Percentiles rank a stretch among this genome's conserved stretches.
phyloP scores from a whole-genome alignment of 1,140 invertebrate species.

The Drosophila punjabiensis region DNA sequence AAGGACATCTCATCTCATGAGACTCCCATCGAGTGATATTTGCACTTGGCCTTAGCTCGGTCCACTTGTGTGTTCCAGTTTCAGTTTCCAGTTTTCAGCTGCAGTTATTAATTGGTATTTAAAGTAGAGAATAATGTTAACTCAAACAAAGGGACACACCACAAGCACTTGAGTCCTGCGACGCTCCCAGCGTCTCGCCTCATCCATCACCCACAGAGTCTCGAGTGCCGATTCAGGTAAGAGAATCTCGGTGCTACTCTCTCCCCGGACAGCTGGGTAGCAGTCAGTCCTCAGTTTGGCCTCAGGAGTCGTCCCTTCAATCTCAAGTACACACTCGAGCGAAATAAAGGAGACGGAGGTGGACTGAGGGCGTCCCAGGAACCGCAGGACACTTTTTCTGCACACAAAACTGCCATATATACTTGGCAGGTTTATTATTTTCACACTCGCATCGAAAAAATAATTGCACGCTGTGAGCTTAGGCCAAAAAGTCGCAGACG shows the following conservation, averaged over 20 bases:
- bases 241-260: slow-evolving; percentile 24
- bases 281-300: slow-evolving; percentile 2
- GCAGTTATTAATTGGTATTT: slow-evolving; percentile 84
- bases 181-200: slow-evolving; percentile 46
- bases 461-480: slow-evolving; percentile 81
- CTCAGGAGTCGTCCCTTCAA: slow-evolving; percentile 10
- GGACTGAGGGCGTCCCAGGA: slow-evolving; percentile 36
- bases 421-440: slow-evolving; percentile 79
- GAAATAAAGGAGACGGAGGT: slow-evolving; percentile 15
- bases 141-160: slow-evolving; percentile 75
- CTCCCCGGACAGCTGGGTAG: slow-evolving; percentile 50
- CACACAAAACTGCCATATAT: slow-evolving; percentile 25
- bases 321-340: slow-evolving; percentile 64
- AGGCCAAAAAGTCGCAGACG: slow-evolving; percentile 56
- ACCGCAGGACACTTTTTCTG: slow-evolving; percentile 72
- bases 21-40: slow-evolving; percentile 48
- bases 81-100: slow-evolving; percentile 57
- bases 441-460: slow-evolving; percentile 69
- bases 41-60: slow-evolving; percentile 56
- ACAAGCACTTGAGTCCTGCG: slow-evolving; percentile 67
- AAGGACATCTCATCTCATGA: slow-evolving; percentile 8
- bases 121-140: slow-evolving; percentile 81
- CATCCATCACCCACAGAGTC: slow-evolving; percentile 78
- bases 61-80: slow-evolving; percentile 82
- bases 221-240: slow-evolving; percentile 66